These are phyloP conservation scores for Centroberyx gerrardi DNA, from an alignment of 2,797 vertebrate genomes.

Conservation along the genomic window DNA sequence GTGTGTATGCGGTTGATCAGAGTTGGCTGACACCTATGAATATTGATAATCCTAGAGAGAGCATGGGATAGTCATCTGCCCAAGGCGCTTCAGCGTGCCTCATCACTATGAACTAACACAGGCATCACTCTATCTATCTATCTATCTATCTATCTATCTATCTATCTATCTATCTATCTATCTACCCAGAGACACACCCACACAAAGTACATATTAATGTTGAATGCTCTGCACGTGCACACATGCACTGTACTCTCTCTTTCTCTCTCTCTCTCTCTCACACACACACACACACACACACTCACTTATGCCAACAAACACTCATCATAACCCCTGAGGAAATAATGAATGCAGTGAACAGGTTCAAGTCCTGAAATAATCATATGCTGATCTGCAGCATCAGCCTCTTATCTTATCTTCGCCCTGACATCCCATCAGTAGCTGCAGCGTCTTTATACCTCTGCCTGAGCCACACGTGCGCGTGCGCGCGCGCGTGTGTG, in stretches of 20 bases:
- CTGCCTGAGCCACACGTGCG: constrained; percentile 5
- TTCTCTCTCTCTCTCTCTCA: not conserved
- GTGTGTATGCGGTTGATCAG: constrained; percentile 22
- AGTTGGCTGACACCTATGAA: constrained; percentile 28
- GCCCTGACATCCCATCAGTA: constrained; percentile 42
- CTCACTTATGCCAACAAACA: not conserved
- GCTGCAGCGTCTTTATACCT: constrained; percentile 24
- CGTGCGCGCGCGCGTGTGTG: constrained; percentile 16
- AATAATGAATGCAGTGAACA: constrained; percentile 55
- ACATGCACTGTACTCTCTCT: not conserved
- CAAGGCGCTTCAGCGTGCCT: constrained; percentile 5
- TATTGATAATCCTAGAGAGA: constrained; percentile 33
- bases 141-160: not conserved
- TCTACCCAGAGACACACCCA: not conserved
- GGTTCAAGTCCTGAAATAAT: constrained; percentile 54
- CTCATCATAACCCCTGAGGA: constrained; percentile 28
- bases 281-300: not conserved
- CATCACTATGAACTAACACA: not conserved
- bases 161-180: not conserved
- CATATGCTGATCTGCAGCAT: constrained; percentile 60
- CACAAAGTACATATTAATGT: too few relatives aligned
- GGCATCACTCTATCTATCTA: not conserved
- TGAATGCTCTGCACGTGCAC: too few relatives aligned
- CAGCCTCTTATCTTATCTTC: constrained; percentile 41
- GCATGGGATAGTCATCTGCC: constrained; percentile 36